A percentile compares a stretch with the other conserved stretches of the same genome.
These are phyloP conservation scores for Naso thynnoides DNA, from an alignment of 2,797 vertebrate species.

Conservation along the genomic window DNA sequence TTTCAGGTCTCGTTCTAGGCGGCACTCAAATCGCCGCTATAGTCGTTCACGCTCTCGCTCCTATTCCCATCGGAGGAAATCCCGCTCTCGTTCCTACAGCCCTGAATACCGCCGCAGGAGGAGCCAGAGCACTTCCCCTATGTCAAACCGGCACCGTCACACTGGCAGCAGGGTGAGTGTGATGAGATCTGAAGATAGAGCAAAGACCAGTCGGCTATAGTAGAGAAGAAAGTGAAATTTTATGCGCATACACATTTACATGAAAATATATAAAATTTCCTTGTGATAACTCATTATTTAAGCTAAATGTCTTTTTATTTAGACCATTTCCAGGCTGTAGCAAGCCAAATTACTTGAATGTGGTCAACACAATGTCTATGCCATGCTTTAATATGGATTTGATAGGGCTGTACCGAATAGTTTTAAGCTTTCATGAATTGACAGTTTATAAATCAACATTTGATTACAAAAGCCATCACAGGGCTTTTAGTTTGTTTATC, in stretches of 20 bases:
- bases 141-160: conserved; percentile 90
- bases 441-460: too few relatives aligned
- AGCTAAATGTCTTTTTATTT: background rate
- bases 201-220: background rate
- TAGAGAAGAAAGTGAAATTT: background rate
- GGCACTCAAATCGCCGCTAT: conserved; percentile 89
- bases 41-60: conserved; percentile 91
- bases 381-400: background rate
- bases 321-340: background rate
- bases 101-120: conserved; percentile 90
- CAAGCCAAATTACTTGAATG: background rate
- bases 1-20: conserved; percentile 89
- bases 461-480: too few relatives aligned
- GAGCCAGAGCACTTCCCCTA: conserved; percentile 93
- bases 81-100: conserved; percentile 91
- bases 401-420: too few relatives aligned
- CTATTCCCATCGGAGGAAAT: conserved; percentile 89
- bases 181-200: background rate
- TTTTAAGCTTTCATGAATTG: too few relatives aligned
- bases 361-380: background rate
- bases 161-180: conserved; percentile 91
- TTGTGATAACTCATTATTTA: background rate
- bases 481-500: too few relatives aligned
- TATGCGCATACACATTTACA: background rate
- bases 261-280: background rate